phyloP scores from a whole-genome alignment of 1,140 invertebrate genomes.

The Pseudomyrmex gracilis region DNA sequence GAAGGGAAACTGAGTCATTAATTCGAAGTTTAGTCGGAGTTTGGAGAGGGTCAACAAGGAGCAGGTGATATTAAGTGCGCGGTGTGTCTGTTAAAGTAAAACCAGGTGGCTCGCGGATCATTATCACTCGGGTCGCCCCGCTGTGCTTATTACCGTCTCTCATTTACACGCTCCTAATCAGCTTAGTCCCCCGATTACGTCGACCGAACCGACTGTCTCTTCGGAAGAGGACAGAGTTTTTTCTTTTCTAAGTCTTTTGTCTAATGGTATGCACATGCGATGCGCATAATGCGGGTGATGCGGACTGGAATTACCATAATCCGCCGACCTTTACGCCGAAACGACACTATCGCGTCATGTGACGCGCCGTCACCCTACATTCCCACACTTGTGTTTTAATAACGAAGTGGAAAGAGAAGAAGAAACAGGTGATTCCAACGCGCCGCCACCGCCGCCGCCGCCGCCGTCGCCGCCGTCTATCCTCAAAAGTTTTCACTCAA shows the following conservation, averaged over 20 bases:
- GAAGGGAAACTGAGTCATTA: background rate
- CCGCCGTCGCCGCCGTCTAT: slow-evolving; percentile 56
- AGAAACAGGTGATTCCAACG: slow-evolving; percentile 59
- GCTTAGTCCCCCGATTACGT: background rate
- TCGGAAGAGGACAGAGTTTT: background rate
- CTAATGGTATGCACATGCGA: slow-evolving; percentile 5
- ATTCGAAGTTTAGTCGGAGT: slow-evolving; percentile 22
- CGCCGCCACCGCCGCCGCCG: slow-evolving; percentile 49
- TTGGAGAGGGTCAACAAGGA: slow-evolving; percentile 25
- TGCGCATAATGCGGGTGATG: slow-evolving; percentile 16
- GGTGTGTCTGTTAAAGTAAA: slow-evolving; percentile 36
- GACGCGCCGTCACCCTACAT: slow-evolving; percentile 61
- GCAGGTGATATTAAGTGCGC: slow-evolving; percentile 42
- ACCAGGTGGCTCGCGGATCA: slow-evolving; percentile 41
- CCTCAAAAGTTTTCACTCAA: slow-evolving; percentile 7
- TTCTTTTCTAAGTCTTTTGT: background rate
- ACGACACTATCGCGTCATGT: slow-evolving; percentile 53
- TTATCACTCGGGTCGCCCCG: background rate
- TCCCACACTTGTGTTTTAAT: slow-evolving; percentile 70
- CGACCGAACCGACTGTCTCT: too few species aligned
- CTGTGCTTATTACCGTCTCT: background rate
- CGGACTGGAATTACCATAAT: slow-evolving; percentile 67
- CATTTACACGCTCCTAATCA: slow-evolving; percentile 6
- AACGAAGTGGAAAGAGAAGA: slow-evolving; percentile 37
- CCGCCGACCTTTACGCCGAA: slow-evolving; percentile 43